Percentiles rank a stretch among this genome's conserved stretches.
phyloP scores from a whole-genome alignment of 2,888 invertebrate genomes.

The Biston betularia region DNA sequence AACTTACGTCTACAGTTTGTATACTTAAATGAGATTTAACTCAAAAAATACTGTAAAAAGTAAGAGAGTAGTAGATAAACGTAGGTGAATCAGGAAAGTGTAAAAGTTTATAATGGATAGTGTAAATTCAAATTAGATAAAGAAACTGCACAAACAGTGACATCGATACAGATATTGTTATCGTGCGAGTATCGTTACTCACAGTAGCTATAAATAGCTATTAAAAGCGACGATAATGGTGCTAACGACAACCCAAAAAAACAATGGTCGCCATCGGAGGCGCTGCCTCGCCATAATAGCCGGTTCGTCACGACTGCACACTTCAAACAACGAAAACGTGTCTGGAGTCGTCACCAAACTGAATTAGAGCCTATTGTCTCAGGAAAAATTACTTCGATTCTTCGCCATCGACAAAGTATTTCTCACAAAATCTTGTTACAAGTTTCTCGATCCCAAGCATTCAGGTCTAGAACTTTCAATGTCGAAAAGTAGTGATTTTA shows the following conservation, averaged over 20 bases:
- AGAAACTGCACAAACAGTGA: slow-evolving; percentile 27
- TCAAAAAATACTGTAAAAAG: neutral
- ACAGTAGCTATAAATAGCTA: slow-evolving; percentile 43
- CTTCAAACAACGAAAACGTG: slow-evolving; percentile 59
- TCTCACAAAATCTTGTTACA: slow-evolving; percentile 24
- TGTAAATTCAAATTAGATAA: slow-evolving; percentile 3
- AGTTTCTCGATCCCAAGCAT: slow-evolving; percentile 18
- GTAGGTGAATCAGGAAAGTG: neutral
- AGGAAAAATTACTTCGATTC: slow-evolving; percentile 32
- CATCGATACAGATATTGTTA: slow-evolving; percentile 41
- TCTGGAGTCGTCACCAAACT: slow-evolving; percentile 39
- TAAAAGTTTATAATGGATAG: neutral
- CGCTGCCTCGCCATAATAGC: slow-evolving; percentile 46
- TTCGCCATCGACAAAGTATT: slow-evolving; percentile 27
- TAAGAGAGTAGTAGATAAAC: neutral
- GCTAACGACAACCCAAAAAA: slow-evolving; percentile 48
- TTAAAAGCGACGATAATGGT: slow-evolving; percentile 47
- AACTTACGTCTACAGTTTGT: neutral
- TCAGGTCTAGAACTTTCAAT: slow-evolving; percentile 8
- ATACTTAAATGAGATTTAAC: neutral
- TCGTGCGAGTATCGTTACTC: slow-evolving; percentile 45
- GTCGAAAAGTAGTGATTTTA: neutral
- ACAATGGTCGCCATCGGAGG: slow-evolving; percentile 46
- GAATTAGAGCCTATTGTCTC: slow-evolving; percentile 51
- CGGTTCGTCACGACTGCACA: slow-evolving; percentile 61